Evolutionary conservation across 1,140 invertebrate species (phyloP), one percentile per base, ranked within the genome.

Genomic region (Polypedilum vanderplanki): DNA sequence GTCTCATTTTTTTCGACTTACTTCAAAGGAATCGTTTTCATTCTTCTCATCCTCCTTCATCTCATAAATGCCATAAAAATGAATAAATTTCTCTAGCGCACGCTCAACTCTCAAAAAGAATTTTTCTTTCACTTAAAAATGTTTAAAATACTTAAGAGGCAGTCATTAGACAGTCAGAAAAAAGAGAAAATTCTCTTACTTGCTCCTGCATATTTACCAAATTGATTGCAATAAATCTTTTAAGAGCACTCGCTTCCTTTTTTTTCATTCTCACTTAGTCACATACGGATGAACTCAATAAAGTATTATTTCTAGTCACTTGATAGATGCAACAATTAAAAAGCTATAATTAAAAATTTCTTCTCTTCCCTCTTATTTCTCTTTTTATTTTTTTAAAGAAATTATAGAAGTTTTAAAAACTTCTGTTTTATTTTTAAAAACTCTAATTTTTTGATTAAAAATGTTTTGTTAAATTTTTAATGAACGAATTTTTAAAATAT

Each of bases 201-300:
- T 57, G 46, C 46, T 57, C 46, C 46, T 57, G 46, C 46, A 57
- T 57, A n/a, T 12, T 57, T 57, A n/a, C 46, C 46, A 57, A 57
- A 57, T 57, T 57, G 46, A 57, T 57, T 57, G 46, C 46, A n/a
- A 57, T 57, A 57, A 57, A 57, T 57, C 46, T 57, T 57, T 57
- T 57, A 33, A 33, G 24, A 33, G 46, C 46, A 12, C n/a, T 57
- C 46, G 46, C 46, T 57, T 12, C n/a, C 24, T 57, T 57, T 57
- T 57, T 57, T 57, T 57, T 57, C 12, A 33, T 33, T 57, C n/a
- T 57, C 46, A 57, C 46, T n/a, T 57, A 57, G 12, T 57, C n/a
- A 57, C 12, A 57, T n/a, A 57, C 46, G n/a, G 46, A 57, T 57
- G 46, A 57, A n/a, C 46, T 57, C 46, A 57, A 57, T 57, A 57